These are phyloP conservation scores for Ianthella basta DNA, from an alignment of 37 sponge, comb jelly and placozoan species.

Conservation along the genomic window DNA sequence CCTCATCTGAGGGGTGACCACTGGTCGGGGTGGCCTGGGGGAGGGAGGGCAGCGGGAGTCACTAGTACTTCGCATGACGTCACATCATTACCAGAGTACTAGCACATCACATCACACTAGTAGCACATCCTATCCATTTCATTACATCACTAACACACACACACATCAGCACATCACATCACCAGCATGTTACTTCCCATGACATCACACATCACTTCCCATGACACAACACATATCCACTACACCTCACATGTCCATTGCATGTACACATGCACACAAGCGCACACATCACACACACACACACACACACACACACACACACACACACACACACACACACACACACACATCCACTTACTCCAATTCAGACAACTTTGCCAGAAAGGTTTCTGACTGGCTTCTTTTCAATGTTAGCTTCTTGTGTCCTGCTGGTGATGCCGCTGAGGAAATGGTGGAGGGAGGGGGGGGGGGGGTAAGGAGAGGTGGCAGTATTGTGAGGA, in stretches of 20 bases:
- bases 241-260: no score
- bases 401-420: constrained; percentile 51
- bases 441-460: constrained; percentile 45
- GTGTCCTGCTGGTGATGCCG: constrained; percentile 58
- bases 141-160: no score
- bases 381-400: constrained; percentile 47
- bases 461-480: neutral
- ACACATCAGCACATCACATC: neutral
- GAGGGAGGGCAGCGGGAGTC: neutral
- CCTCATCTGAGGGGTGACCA: neutral
- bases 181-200: no score
- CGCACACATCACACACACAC: neutral
- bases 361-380: constrained; percentile 65
- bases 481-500: neutral
- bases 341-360: neutral
- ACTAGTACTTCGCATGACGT: no score
- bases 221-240: no score
- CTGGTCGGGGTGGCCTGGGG: constrained; percentile 3
- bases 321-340: neutral
- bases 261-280: no score
- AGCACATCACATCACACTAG: no score
- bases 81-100: no score
- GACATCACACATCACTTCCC: no score
- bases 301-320: neutral
- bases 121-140: no score